A percentile compares a stretch with the other conserved stretches of the same genome.
Conservation (phyloP, 2,888 invertebrate genomes). For the Campoplex capitator region DNA sequence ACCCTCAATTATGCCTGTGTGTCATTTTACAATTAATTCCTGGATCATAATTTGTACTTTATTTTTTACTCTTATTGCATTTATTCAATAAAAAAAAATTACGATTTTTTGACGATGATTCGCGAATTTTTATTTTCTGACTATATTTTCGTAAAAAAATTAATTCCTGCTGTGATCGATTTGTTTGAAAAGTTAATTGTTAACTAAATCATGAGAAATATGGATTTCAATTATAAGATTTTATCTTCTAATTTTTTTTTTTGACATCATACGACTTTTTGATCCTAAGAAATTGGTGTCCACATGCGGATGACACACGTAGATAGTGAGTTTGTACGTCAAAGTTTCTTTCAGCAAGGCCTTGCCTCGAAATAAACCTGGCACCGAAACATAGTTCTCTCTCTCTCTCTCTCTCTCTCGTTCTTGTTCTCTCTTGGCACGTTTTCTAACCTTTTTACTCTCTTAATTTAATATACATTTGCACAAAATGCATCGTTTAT, state of each 20-base stretch:
- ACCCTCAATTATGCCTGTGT: not conserved
- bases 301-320: constrained; percentile 20
- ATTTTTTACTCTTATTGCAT: not conserved
- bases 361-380: constrained; percentile 71
- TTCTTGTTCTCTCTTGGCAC: constrained; percentile 38
- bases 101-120: no score
- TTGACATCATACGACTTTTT: not conserved
- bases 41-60: not conserved
- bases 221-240: not conserved
- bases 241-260: no score
- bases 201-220: not conserved
- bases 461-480: constrained; percentile 2
- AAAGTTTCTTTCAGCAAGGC: constrained; percentile 67
- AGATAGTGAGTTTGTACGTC: constrained; percentile 51
- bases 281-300: not conserved
- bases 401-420: not conserved
- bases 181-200: no score
- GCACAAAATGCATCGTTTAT: not conserved
- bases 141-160: not conserved
- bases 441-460: constrained; percentile 47
- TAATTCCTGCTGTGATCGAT: no score
- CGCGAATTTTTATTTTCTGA: no score
- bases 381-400: constrained; percentile 61
- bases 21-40: not conserved
- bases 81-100: no score